A percentile compares a stretch with the other conserved stretches of the same genome.
phyloP scores from a whole-genome alignment of 92 coral and sea anemone genomes.

The Pocillopora meandrina region DNA sequence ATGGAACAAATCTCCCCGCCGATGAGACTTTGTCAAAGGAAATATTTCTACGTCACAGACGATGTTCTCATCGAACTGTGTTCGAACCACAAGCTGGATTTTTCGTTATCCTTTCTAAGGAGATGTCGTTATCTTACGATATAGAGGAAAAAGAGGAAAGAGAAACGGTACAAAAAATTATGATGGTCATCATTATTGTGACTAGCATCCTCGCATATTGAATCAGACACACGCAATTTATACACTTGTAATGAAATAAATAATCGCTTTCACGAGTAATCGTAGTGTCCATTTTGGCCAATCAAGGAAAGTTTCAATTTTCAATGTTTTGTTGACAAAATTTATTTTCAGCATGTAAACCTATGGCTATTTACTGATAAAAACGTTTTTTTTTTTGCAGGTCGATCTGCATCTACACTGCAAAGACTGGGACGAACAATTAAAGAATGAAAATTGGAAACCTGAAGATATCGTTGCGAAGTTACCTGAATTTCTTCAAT shows the following conservation, averaged over 20 bases:
- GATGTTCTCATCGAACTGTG: neutral
- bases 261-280: no score
- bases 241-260: no score
- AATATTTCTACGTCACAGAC: neutral
- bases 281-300: no score
- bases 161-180: constrained; percentile 2
- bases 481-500: constrained; percentile 1
- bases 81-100: neutral
- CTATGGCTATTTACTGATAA: neutral
- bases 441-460: constrained; percentile 1
- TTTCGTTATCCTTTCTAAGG: constrained; percentile 1
- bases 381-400: neutral
- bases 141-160: neutral
- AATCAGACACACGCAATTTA: neutral
- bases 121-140: neutral
- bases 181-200: no score
- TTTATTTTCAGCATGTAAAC: neutral
- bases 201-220: neutral
- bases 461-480: constrained; percentile 4
- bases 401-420: neutral
- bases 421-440: constrained; percentile 15
- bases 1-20: neutral
- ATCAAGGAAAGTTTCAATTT: no score
- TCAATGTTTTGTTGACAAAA: neutral
- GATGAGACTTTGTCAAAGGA: neutral